Evolutionary conservation across 1,140 invertebrate species (phyloP).

Genomic region (Leptinotarsa undecemlineata): DNA sequence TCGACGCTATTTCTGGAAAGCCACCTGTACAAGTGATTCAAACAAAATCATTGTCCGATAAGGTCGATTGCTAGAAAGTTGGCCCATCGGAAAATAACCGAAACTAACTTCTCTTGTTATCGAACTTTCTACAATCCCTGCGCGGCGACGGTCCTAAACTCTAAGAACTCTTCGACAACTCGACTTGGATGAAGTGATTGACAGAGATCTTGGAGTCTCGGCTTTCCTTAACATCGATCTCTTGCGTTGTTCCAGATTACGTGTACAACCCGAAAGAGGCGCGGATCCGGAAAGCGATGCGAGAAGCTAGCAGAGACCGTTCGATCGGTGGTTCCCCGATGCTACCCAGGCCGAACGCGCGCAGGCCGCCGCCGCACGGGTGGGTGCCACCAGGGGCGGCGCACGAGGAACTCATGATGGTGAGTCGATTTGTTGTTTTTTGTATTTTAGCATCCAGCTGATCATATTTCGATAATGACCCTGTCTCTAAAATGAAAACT

Average conservation of each 20-base stretch:
- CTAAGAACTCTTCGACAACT: neutral
- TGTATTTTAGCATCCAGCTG: too few species aligned
- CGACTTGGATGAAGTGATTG: too few species aligned
- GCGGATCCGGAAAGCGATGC: constrained; percentile 64
- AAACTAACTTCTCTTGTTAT: neutral
- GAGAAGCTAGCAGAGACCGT: constrained; percentile 55
- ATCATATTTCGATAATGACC: too few species aligned
- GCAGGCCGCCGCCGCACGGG: constrained; percentile 28
- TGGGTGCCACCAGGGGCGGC: constrained; percentile 1
- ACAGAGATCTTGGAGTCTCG: too few species aligned
- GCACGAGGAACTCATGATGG: neutral
- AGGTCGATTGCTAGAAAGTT: too few species aligned
- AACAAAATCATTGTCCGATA: too few species aligned
- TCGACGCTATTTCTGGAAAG: too few species aligned
- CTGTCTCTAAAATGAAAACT: too few species aligned
- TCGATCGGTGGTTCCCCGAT: constrained; percentile 47
- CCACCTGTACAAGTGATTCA: neutral
- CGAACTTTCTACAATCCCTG: too few species aligned
- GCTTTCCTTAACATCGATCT: neutral
- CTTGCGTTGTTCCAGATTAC: constrained; percentile 59
- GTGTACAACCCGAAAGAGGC: constrained; percentile 70
- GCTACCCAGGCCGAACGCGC: constrained; percentile 36
- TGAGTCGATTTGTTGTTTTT: neutral
- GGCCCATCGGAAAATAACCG: neutral
- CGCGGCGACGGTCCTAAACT: neutral